Base-by-base conservation (phyloP, 2,888 invertebrate genomes). In the Bugulina stolonifera region DNA sequence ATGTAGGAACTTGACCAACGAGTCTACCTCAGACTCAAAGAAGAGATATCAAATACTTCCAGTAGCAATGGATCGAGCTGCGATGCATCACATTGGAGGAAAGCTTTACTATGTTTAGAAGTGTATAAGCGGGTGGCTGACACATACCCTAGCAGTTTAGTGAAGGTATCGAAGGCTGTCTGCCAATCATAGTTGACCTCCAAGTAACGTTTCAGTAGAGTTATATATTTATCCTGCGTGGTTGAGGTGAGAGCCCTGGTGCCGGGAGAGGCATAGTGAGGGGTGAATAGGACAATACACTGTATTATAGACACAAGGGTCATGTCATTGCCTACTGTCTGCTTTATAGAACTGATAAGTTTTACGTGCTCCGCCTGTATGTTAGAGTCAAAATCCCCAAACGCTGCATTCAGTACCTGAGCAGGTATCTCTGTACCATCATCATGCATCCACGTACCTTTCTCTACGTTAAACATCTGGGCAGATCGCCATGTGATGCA, bases 231-330 rank as follows among this genome's bases (percentile, higher is more conserved):
- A 74, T 84, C 83, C 75, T 83, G 82, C 5, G 82, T 76, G 73
- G 81, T 78, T 14, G 83, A 81, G 2, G 83, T 88, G 0, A 90
- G 87, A 73, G 95, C 86, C 25, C 52, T n/a, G 3, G 70, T 32
- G 10, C 70, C 54, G 43, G 27, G 23, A 5, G 32, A 18, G 2
- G 54, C 22, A 25, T 70, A 54, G 74, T 91, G 90, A 0, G 96
- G 93, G 72, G 92, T 90, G 84, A 98, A 97, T 69, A 98, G 86
- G 75, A 93, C 88, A 75, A 98, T 93, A 77, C 95, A 94, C 80
- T 92, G 92, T 84, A 97, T 88, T 78, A 97, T 90, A 32, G 94
- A 89, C 82, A 97, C 93, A 72, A 97, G 89, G 82, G 91, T 91
- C 82, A 93, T 92, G 86, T 97, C 95, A 58, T 89, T 87, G 35